Percentiles rank a stretch among this genome's conserved stretches.
Evolutionary conservation across 2,888 invertebrate species (phyloP).

Genomic region (Drosophila phalerata): DNA sequence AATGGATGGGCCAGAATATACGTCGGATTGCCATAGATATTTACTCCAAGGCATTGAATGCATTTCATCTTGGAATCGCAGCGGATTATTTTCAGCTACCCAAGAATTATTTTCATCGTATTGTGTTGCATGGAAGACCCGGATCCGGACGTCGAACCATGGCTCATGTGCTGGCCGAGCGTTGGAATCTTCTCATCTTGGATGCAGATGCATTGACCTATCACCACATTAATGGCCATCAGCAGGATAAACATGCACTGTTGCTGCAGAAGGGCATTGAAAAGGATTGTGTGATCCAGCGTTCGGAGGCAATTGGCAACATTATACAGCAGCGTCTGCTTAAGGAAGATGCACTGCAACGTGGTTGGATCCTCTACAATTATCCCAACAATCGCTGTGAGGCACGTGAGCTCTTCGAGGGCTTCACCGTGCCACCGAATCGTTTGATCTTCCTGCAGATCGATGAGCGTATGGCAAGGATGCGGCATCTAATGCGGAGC

Average conservation of each 20-base stretch:
- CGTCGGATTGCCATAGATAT: slow-evolving; percentile 70
- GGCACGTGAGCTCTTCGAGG: slow-evolving; percentile 86
- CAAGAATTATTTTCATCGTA: slow-evolving; percentile 84
- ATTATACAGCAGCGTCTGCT: slow-evolving; percentile 78
- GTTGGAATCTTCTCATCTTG: slow-evolving; percentile 86
- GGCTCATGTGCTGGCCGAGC: slow-evolving; percentile 86
- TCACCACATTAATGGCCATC: slow-evolving; percentile 64
- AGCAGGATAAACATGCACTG: slow-evolving; percentile 52
- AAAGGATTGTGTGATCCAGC: slow-evolving; percentile 59
- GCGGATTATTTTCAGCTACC: slow-evolving; percentile 70
- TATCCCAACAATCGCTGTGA: slow-evolving; percentile 87
- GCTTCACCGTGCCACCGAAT: slow-evolving; percentile 87
- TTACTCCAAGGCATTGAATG: slow-evolving; percentile 67
- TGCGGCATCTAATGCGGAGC: slow-evolving; percentile 65
- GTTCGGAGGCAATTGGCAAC: slow-evolving; percentile 69
- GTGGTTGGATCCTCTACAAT: slow-evolving; percentile 88
- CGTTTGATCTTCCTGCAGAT: slow-evolving; percentile 81
- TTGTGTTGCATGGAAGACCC: slow-evolving; percentile 87
- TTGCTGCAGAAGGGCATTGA: slow-evolving; percentile 67
- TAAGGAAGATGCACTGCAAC: slow-evolving; percentile 86
- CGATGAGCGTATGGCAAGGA: slow-evolving; percentile 68
- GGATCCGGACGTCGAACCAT: slow-evolving; percentile 87
- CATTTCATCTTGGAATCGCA: slow-evolving; percentile 51
- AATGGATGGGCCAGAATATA: slow-evolving; percentile 78
- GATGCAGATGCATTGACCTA: slow-evolving; percentile 77